phyloP scores from a whole-genome alignment of 92 coral and sea anemone genomes.

The Epizoanthus fatuus region DNA sequence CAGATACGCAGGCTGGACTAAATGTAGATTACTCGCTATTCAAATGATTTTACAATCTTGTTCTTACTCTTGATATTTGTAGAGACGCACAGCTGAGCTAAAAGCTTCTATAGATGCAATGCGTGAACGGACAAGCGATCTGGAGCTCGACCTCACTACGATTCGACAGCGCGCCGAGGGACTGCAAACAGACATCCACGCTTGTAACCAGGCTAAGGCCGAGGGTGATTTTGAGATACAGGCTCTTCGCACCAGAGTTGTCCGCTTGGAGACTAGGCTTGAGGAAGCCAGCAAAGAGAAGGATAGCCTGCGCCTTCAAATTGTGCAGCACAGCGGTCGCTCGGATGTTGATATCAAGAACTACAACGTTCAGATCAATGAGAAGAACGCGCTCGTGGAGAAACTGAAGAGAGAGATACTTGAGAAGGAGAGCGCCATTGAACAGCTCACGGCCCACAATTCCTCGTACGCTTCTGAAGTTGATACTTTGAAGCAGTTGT shows the following conservation, averaged over 20 bases:
- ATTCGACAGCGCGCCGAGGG: not conserved
- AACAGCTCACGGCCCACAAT: not conserved
- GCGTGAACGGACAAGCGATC: not conserved
- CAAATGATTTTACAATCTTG: too few relatives aligned
- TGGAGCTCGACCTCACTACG: not conserved
- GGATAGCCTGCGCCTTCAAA: constrained; percentile 22
- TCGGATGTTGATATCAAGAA: not conserved
- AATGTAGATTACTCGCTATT: too few relatives aligned
- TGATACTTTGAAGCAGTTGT: not conserved
- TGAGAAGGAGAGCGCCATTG: constrained; percentile 3
- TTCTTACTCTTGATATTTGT: not conserved
- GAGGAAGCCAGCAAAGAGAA: constrained; percentile 9
- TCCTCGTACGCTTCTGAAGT: not conserved
- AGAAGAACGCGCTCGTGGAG: not conserved
- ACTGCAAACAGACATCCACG: not conserved
- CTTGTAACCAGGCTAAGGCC: constrained; percentile 3
- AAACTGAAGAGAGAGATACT: not conserved
- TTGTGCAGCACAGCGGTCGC: constrained; percentile 20
- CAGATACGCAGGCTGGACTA: too few relatives aligned
- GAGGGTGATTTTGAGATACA: constrained; percentile 4
- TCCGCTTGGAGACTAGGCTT: constrained; percentile 28
- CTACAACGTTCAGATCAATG: constrained; percentile 12
- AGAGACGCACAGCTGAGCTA: constrained; percentile 20
- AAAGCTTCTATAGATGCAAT: not conserved
- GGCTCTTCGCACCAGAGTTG: constrained; percentile 12